phyloP scores from a whole-genome alignment of 1,140 invertebrate genomes.

The Drosophila bipectinata region DNA sequence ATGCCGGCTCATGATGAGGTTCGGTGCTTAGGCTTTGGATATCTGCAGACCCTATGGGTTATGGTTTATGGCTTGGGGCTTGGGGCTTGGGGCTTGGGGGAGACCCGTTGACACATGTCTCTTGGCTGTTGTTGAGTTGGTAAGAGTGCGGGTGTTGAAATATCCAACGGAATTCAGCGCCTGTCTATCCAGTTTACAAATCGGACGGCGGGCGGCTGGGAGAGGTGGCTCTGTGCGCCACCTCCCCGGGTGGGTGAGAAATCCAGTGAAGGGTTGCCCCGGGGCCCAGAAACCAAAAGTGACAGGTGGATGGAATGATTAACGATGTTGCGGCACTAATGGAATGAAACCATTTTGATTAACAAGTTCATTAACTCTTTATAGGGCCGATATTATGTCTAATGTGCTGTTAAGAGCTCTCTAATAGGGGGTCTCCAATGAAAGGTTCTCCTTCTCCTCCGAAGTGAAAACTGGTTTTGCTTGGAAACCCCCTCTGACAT shows the following conservation, averaged over 20 bases:
- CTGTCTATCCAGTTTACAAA: constrained; percentile 30
- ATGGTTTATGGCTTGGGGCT: constrained; percentile 6
- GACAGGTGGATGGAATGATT: constrained; percentile 28
- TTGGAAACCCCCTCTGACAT: constrained; percentile 25
- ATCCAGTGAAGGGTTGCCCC: too few relatives aligned
- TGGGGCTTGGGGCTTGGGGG: not conserved
- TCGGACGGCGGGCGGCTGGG: not conserved
- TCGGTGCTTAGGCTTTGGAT: too few relatives aligned
- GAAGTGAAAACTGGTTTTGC: not conserved
- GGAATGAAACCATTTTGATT: constrained; percentile 12
- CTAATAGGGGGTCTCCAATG: not conserved
- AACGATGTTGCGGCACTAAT: constrained; percentile 6
- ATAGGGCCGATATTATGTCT: not conserved
- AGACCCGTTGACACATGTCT: constrained; percentile 45
- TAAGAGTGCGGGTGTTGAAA: constrained; percentile 71
- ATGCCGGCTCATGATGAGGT: not conserved
- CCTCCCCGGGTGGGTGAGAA: too few relatives aligned
- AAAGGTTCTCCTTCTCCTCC: not conserved
- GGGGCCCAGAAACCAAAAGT: constrained; percentile 8
- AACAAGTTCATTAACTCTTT: constrained; percentile 21
- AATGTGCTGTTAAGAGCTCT: not conserved
- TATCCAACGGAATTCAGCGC: constrained; percentile 35
- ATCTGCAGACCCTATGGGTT: not conserved
- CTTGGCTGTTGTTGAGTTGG: constrained; percentile 9
- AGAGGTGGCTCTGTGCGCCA: too few relatives aligned